Base-by-base conservation (phyloP, 2,797 vertebrate genomes). In the Dryobates pubescens region DNA sequence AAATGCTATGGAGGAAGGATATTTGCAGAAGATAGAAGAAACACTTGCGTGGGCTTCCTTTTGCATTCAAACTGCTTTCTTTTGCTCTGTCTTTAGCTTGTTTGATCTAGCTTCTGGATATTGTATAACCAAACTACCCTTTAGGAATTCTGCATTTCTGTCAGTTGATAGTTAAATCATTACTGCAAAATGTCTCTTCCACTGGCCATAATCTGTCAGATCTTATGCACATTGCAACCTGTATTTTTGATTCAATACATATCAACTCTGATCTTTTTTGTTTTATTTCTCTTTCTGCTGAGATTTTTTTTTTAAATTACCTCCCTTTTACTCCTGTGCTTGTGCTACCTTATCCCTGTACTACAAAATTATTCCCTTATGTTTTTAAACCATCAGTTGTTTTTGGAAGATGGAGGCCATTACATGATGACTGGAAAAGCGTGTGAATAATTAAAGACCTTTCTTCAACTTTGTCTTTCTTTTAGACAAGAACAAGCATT, bases 141-240 rank as follows among this genome's bases (percentile, higher is more conserved):
- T 86, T n/a, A 88, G 87, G 87, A 92, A 72, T 91, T 88, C 18
- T 77, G 20, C 43, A 7, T 75, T 82, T 89, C 14, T 88, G 56
- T 91, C 87, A 78, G 47, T 34, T 78, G 34, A 67, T 49, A 72
- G 77, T 72, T 89, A 61, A 85, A 81, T 93, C 54, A 64, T 83
- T 30, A 36, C 18, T 81, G 27, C 18, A 11, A 75, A 88, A 53
- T 69, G 84, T 59, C 24, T 88, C 17, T 94, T 92, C 73, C 49
- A n/a, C 57, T 83, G 34, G 38, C 47, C 56, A 18, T 53, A 54
- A 13, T 86, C 26, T 89, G 82, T 93, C 63, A 89, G 59, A 82
- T 77, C 56, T 77, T 81, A 75, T 1, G 53, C 70, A 83, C 89
- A 92, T 63, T 45, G n/a, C 10, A 32, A 41, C 15, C 23, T 34